Conservation (phyloP, 2,113 vertebrate genomes). For the Gymnogyps californianus region DNA sequence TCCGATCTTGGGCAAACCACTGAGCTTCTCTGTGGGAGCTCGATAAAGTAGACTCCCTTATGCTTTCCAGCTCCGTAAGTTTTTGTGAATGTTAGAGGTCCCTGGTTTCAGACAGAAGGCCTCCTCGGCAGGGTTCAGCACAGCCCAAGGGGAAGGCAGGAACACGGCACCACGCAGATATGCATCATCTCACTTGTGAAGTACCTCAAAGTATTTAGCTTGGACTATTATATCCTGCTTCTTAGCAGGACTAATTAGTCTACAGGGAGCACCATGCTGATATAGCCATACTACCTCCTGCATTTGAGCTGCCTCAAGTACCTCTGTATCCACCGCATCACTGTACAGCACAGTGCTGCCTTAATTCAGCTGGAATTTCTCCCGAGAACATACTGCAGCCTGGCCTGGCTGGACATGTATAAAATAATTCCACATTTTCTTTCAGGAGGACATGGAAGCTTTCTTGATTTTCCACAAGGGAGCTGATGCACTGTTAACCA, state of each 20-base stretch:
- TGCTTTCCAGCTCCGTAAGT: background rate
- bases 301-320: background rate
- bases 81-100: background rate
- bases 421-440: conserved; percentile 11
- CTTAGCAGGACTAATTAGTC: conserved; percentile 33
- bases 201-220: background rate
- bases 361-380: background rate
- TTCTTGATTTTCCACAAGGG: conserved; percentile 11
- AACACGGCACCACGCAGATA: background rate
- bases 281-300: background rate
- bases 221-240: background rate
- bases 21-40: background rate
- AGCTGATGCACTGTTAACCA: conserved; percentile 33
- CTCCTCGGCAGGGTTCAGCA: background rate
- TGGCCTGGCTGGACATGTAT: background rate
- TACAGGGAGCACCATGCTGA: background rate
- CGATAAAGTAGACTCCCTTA: background rate
- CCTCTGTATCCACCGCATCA: background rate
- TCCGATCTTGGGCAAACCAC: background rate
- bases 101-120: background rate
- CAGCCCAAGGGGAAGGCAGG: background rate
- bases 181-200: background rate
- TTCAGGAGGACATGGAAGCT: background rate
- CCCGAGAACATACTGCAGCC: background rate
- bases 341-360: background rate